Base-by-base conservation (phyloP, 1,140 invertebrate genomes). In the Pseudomyrmex concolor region DNA sequence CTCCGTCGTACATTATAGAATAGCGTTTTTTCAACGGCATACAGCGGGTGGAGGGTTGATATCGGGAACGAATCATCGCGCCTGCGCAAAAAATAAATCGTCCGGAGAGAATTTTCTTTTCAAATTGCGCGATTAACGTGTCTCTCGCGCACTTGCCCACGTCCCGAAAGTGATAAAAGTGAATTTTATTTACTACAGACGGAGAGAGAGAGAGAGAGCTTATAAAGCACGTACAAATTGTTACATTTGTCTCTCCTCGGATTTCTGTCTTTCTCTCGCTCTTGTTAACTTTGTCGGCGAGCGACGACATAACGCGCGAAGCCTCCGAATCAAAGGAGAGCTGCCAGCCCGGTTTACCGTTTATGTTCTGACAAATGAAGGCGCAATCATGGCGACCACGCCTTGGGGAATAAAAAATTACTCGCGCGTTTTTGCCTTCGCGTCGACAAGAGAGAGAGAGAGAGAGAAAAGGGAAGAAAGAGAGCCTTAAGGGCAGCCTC, bases 331-430 rank as follows among this genome's bases (percentile, higher is more conserved):
- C 66, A 19, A 48, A 71, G 50, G 76, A 59, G 9, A 66, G 34
- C 76, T 57, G 51, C 76, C 70, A 80, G 59, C 66, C 76, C 66
- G 66, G 19, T 71, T 80, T 80, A 71, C 76, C 76, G 66, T 80
- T 80, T 80, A 80, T 34, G 76, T 71, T 71, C 76, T 80, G 76
- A 80, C 76, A 80, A 80, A 80, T 80, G 76, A 80, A 80, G 54
- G 66, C 54, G 76, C 76, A 80, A 80, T 80, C 66, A 80, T 43
- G 76, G 19, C 76, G 76, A 80, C 76, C 76, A 80, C 76, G 76
- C 76, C 76, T 80, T 66, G 76, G 54, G 59, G 54, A 71, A 50
- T 50, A 67, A 80, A 78, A 78, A 80, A 80, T 19, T 59, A n/a
- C 76, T 80, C 66, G 66, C 76, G 76, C 76, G 76, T 80, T 80